Evolutionary conservation across 2,888 invertebrate species (phyloP), one percentile per base, ranked within the genome.

Genomic region (Diaprepes abbreviatus): DNA sequence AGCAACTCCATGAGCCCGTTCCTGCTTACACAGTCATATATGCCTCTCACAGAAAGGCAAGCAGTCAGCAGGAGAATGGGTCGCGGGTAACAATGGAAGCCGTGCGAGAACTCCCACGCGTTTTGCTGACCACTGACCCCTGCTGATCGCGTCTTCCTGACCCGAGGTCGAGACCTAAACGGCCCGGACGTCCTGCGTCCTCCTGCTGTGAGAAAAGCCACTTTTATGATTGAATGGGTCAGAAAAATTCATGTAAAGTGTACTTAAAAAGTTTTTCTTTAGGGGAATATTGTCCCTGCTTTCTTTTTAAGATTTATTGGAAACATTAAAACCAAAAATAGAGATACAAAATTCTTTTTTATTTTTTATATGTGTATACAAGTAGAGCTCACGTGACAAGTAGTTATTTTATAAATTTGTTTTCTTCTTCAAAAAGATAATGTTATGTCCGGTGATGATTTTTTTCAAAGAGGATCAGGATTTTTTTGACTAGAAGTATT

Each of bases 61-160:
- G 40, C 24, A 36, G 57, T 38, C 38, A 59, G 64, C 65, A 65
- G 64, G 60, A 65, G 21, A 65, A 59, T 57, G 33, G 60, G 62
- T 54, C 58, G 21, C 57, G 64, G 38, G 63, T 71, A 71, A 71
- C 71, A 71, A 71, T 71, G 60, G 71, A 48, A 79, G 79, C 78
- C 80, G 80, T 80, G 84, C 81, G 84, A 84, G 77, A 76, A 81
- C 82, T 84, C 84, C 83, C 84, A 84, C 84, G 83, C 78, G 72
- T 75, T 68, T 70, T 73, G 67, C 58, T 70, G 70, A 73, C 72
- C 70, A 70, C 70, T 73, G 72, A 70, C 72, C 70, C 72, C 65
- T 67, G 35, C 48, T 12, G 68, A 63, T 63, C 57, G 65, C 62
- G 65, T 60, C 72, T 73, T 70, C 70, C 70, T 70, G 72, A 70